Conservation (phyloP, 2,797 vertebrate genomes). For the Diplodus sargus region DNA sequence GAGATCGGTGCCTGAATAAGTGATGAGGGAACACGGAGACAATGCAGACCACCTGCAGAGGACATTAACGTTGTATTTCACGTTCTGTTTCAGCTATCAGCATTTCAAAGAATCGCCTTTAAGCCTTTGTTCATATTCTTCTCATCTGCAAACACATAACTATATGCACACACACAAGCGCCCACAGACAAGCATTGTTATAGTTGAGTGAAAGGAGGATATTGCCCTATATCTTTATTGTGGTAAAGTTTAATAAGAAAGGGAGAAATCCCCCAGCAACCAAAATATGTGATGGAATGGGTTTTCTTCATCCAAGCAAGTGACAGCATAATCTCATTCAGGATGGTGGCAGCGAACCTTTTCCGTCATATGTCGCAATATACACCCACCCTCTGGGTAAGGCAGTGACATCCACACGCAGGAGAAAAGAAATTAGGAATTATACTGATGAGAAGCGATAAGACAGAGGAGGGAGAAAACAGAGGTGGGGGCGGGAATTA, state of each 20-base stretch:
- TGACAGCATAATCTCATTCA: slow-evolving; percentile 65
- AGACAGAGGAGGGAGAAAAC: slow-evolving; percentile 34
- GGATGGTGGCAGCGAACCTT: slow-evolving; percentile 30
- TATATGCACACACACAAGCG: background rate
- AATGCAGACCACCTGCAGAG: slow-evolving; percentile 32
- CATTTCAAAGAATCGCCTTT: slow-evolving; percentile 24
- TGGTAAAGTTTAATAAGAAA: slow-evolving; percentile 45
- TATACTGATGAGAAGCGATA: slow-evolving; percentile 60
- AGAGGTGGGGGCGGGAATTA: slow-evolving; percentile 21
- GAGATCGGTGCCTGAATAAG: slow-evolving; percentile 26
- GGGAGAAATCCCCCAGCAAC: slow-evolving; percentile 22
- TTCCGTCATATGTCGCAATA: slow-evolving; percentile 57
- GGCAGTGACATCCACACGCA: slow-evolving; percentile 43
- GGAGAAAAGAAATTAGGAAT: slow-evolving; percentile 51
- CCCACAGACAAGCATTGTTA: slow-evolving; percentile 1
- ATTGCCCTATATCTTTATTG: slow-evolving; percentile 45
- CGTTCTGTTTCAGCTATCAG: slow-evolving; percentile 7
- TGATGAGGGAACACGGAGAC: slow-evolving; percentile 14
- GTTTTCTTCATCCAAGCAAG: slow-evolving; percentile 52
- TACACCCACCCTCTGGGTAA: slow-evolving; percentile 56
- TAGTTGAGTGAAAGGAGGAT: slow-evolving; percentile 46
- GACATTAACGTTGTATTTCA: slow-evolving; percentile 25
- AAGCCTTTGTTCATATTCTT: slow-evolving; percentile 1
- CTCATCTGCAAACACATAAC: background rate
- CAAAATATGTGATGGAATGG: slow-evolving; percentile 50